phyloP scores from a whole-genome alignment of 1,140 invertebrate genomes.

The Drosophila suzukii region DNA sequence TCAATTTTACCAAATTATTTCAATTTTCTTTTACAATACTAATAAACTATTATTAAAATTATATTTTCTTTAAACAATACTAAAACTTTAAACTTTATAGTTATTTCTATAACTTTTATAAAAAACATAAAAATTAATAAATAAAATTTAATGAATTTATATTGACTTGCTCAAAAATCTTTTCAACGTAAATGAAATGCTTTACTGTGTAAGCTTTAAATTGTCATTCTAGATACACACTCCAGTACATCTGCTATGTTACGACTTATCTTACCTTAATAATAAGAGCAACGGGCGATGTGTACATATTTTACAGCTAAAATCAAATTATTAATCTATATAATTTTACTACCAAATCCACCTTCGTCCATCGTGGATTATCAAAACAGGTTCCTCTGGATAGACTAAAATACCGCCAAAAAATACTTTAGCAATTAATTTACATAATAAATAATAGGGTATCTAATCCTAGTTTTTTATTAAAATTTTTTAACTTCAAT shows the following conservation, averaged over 20 bases:
- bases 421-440: no score
- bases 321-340: no score
- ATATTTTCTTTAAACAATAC: no score
- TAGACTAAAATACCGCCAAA: conserved; percentile 86
- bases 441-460: no score
- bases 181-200: conserved; percentile 85
- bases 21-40: no score
- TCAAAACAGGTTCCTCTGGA: conserved; percentile 86
- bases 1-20: no score
- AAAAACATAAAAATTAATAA: conserved; percentile 85
- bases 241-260: conserved; percentile 90
- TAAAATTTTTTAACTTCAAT: conserved; percentile 63
- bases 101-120: conserved; percentile 85
- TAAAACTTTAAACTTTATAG: no score
- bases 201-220: conserved; percentile 86
- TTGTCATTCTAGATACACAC: conserved; percentile 87
- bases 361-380: conserved; percentile 45
- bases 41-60: no score
- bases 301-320: conserved; percentile 85
- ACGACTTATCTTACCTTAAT: conserved; percentile 87
- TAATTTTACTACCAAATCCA: conserved; percentile 49
- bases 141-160: conserved; percentile 61
- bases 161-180: conserved; percentile 46
- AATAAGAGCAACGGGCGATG: conserved; percentile 48
- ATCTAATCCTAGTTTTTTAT: conserved; percentile 62